Percentiles rank a stretch among this genome's conserved stretches.
These are phyloP conservation scores for Aethes cnicana DNA, from an alignment of 2,888 invertebrate genomes.

Conservation along the genomic window DNA sequence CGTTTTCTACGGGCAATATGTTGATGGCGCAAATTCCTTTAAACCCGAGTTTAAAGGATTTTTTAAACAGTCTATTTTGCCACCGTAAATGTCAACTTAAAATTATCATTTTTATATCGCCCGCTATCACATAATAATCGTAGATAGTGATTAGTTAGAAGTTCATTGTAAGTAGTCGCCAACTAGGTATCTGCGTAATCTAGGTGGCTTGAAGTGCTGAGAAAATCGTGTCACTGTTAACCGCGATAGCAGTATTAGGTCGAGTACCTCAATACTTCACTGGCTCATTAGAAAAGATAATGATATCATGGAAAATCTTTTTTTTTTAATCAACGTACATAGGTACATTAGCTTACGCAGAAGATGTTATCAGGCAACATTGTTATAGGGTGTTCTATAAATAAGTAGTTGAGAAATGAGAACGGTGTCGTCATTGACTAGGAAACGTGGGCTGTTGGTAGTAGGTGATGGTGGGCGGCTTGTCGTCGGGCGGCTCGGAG, in stretches of 20 bases:
- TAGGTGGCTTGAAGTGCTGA: constrained; percentile 16
- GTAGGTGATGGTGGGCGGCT: constrained; percentile 67
- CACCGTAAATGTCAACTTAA: no score
- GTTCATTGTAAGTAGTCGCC: constrained; percentile 12
- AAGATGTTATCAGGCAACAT: no score
- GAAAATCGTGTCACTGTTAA: constrained; percentile 38
- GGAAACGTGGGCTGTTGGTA: constrained; percentile 37
- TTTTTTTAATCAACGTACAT: constrained; percentile 52
- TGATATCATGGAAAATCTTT: constrained; percentile 54
- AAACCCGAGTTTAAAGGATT: no score
- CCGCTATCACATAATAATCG: constrained; percentile 33
- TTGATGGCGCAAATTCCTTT: no score
- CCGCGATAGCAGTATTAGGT: constrained; percentile 52
- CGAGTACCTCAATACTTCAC: constrained; percentile 50
- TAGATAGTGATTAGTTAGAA: constrained; percentile 29
- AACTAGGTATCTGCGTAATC: constrained; percentile 14
- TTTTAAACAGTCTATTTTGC: no score
- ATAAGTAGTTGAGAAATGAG: constrained; percentile 28
- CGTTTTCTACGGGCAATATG: no score
- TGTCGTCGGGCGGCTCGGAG: constrained; percentile 70
- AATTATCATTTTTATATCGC: no score
- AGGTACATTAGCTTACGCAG: no score
- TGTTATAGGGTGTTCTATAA: no score
- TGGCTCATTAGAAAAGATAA: constrained; percentile 60
- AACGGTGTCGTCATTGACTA: constrained; percentile 31